Evolutionary conservation across 1,140 invertebrate genomes (phyloP).

Genomic region (Tribolium madens): DNA sequence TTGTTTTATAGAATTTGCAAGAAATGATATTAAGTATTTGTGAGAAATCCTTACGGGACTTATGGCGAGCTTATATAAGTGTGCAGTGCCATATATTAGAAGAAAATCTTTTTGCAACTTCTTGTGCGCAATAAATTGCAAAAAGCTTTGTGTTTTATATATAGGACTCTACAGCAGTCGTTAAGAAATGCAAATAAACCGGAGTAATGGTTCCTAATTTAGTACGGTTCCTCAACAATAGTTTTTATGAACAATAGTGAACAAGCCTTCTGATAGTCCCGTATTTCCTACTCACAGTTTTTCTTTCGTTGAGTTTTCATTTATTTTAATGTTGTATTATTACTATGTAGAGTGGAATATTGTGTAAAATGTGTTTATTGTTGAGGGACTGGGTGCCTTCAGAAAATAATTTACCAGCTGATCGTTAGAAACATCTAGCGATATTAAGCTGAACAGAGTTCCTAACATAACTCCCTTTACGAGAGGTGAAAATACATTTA

Average conservation of each 20-base stretch:
- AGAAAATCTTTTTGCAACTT: constrained; percentile 50
- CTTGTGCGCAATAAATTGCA: constrained; percentile 43
- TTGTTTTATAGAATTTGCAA: constrained; percentile 53
- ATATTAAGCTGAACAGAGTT: constrained; percentile 63
- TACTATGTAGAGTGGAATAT: constrained; percentile 46
- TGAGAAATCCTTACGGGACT: constrained; percentile 50
- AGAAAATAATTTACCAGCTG: constrained; percentile 58
- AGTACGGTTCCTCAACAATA: constrained; percentile 65
- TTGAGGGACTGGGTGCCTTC: constrained; percentile 66
- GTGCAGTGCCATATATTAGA: constrained; percentile 60
- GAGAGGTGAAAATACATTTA: constrained; percentile 58
- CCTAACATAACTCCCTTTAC: constrained; percentile 62
- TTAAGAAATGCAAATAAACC: constrained; percentile 64
- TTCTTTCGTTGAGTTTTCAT: background rate
- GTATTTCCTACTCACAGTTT: constrained; percentile 17
- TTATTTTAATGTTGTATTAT: constrained; percentile 1
- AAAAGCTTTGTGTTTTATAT: constrained; percentile 51
- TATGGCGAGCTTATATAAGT: constrained; percentile 60
- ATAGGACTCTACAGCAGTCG: constrained; percentile 58
- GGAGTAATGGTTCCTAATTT: constrained; percentile 64
- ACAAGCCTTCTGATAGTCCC: constrained; percentile 23
- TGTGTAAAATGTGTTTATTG: constrained; percentile 57
- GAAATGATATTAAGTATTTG: constrained; percentile 49
- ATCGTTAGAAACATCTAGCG: constrained; percentile 49
- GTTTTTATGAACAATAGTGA: constrained; percentile 42